Evolutionary conservation across 2,113 vertebrate species (phyloP).

Genomic region (Phaetusa simplex): DNA sequence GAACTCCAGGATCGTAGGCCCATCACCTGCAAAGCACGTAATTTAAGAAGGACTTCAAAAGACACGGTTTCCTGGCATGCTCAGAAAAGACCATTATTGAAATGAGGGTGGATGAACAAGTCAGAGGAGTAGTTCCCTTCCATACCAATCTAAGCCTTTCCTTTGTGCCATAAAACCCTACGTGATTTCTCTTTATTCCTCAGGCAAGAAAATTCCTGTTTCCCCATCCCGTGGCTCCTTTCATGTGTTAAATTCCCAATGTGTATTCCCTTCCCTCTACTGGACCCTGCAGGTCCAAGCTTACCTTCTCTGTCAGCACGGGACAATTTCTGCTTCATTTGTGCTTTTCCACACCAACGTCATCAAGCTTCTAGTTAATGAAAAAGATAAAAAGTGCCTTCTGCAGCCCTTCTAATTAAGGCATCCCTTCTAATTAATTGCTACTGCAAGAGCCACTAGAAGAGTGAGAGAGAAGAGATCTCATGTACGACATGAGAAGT

Average conservation of each 20-base stretch:
- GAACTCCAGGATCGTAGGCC: background rate
- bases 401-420: background rate
- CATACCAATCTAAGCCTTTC: background rate
- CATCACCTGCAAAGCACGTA: background rate
- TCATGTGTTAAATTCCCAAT: accelerated
- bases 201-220: background rate
- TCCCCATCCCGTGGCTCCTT: accelerated
- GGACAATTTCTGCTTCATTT: background rate
- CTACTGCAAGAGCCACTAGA: background rate
- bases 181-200: background rate
- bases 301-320: background rate
- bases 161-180: background rate
- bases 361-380: background rate
- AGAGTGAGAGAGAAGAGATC: background rate
- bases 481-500: background rate
- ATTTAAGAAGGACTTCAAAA: background rate
- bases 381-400: background rate
- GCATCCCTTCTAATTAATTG: too few species aligned
- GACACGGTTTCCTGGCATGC: accelerated
- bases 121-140: background rate
- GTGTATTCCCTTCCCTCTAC: background rate
- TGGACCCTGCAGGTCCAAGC: background rate
- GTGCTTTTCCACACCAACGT: background rate
- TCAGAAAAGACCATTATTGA: background rate
- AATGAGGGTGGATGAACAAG: background rate